These are phyloP conservation scores for Elaphurus davidianus DNA, from an alignment of 2,113 vertebrate species.

Conservation along the genomic window DNA sequence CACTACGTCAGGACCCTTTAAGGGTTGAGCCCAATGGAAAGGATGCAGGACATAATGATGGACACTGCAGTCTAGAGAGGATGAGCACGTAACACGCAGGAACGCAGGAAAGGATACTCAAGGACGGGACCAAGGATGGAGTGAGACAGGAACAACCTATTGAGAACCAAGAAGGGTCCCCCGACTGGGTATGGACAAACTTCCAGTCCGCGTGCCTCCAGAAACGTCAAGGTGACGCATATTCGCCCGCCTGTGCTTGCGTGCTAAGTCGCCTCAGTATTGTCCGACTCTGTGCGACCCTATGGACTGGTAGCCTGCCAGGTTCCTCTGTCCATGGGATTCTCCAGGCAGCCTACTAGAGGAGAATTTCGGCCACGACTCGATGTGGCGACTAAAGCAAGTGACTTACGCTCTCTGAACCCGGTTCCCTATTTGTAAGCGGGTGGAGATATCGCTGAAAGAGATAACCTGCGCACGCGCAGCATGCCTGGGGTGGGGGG, in stretches of 20 bases:
- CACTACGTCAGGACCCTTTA: neutral
- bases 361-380: neutral
- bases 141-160: fast-evolving
- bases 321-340: neutral
- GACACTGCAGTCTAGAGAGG: neutral
- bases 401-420: fast-evolving
- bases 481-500: no score
- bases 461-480: neutral
- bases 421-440: fast-evolving
- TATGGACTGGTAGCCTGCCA: neutral
- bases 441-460: fast-evolving
- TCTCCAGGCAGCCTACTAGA: neutral
- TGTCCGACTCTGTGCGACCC: neutral
- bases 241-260: neutral
- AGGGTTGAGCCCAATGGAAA: neutral
- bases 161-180: neutral
- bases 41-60: no score
- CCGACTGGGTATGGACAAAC: fast-evolving
- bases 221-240: neutral
- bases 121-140: neutral
- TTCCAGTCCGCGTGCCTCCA: neutral
- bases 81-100: neutral
- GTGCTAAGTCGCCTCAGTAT: neutral
- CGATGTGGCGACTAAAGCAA: neutral
- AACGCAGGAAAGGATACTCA: no score